Base-by-base conservation (phyloP, 2,888 invertebrate species). In the Nipponacmea schrenckii region DNA sequence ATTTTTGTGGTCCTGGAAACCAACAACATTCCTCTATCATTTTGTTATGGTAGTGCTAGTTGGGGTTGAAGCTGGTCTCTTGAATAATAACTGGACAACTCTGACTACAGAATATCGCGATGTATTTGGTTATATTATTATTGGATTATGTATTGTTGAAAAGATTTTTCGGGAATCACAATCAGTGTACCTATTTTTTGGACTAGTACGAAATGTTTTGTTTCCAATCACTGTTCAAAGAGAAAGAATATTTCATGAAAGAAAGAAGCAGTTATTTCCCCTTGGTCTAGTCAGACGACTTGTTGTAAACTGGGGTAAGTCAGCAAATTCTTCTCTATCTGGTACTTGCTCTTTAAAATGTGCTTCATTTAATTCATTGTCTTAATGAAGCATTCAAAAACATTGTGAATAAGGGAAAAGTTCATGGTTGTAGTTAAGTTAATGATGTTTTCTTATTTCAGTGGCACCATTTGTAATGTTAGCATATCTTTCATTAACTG, bases 1-100 rank as follows among this genome's bases (percentile, higher is more conserved):
- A 31, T 84, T 85, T 73, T 72, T 85, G 65, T 87, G 86, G 86
- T 79, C 79, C 31, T 85, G 84, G 82, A 80, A 83, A 17, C 70
- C 77, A 27, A 74, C 80, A 26, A 84, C 85, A 67, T 72, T 81
- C 26, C 44, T 85, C 20, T 87, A 85, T 69, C 87, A 87, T 76
- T 66, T 80, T 26, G 62, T 80, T 17, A 83, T 87, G 82, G 56
- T 84, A 39, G 74, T 75, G 2, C 50, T 83, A 39, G 80, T 80
- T 8, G 81, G 81, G 15, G 83, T 81, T 4, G 68, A 78, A 39
- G 79, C 85, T 63, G 83, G 81, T 31, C 71, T 83, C 10, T 69
- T 84, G 12, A 83, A 83, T 71, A 79, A 79, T 56, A 78, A 82
- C 70, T 78, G 80, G 64, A 56, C 69, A 20, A 66, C 71, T 15